A percentile compares a stretch with the other conserved stretches of the same genome.
These are phyloP conservation scores for Nyctibius bracteatus DNA, from an alignment of 2,113 vertebrate species.

Conservation along the genomic window DNA sequence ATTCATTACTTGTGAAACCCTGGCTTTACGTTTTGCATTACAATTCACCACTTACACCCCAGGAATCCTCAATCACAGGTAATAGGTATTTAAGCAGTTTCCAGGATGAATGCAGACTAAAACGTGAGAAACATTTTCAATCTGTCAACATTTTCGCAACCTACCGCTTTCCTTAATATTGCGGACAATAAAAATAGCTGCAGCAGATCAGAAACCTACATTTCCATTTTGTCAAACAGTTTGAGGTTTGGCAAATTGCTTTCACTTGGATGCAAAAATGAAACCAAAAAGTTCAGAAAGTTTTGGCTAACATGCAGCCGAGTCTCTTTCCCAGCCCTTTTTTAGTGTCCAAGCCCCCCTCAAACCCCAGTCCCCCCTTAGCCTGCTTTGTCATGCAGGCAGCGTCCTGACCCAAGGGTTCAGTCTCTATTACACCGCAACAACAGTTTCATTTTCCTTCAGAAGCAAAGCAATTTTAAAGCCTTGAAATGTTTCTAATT, in stretches of 20 bases:
- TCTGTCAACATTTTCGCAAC: neutral
- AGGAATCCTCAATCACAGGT: neutral
- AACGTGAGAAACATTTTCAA: neutral
- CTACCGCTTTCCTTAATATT: neutral
- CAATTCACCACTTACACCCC: neutral
- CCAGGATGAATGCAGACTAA: neutral
- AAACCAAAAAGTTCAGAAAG: neutral
- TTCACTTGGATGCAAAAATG: neutral
- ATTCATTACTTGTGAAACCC: neutral
- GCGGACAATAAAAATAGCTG: neutral
- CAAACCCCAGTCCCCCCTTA: neutral
- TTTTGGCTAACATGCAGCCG: neutral
- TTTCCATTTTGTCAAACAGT: neutral
- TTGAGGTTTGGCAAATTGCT: neutral
- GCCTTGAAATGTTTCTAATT: constrained; percentile 37
- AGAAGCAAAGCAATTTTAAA: constrained; percentile 44
- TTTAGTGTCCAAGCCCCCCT: neutral
- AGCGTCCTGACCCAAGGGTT: neutral
- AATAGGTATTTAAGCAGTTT: constrained; percentile 2
- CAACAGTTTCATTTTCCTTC: constrained; percentile 28
- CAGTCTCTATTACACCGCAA: neutral
- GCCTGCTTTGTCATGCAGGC: neutral
- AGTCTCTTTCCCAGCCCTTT: neutral
- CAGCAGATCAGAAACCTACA: neutral
- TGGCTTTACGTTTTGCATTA: neutral